Conservation (phyloP, 2,888 invertebrate species). For the Conops quadrifasciatus region DNA sequence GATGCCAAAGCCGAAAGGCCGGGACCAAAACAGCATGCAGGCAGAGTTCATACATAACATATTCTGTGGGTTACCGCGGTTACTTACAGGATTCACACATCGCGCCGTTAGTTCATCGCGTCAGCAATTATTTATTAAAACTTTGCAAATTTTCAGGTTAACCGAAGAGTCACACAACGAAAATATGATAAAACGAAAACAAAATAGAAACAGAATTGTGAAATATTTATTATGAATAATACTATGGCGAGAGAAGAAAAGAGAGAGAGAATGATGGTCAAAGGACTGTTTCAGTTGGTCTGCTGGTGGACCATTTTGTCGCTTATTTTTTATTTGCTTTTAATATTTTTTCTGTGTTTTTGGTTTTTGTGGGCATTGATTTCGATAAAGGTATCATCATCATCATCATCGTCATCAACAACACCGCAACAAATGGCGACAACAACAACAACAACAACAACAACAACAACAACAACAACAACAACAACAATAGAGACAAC, state of each 20-base stretch:
- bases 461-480: not conserved
- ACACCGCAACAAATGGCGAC: not conserved
- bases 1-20: too few species aligned
- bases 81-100: too few species aligned
- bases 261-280: too few species aligned
- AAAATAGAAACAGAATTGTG: not conserved
- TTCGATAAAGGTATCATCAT: not conserved
- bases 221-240: too few species aligned
- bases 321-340: conserved; percentile 3
- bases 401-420: not conserved
- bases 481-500: not conserved
- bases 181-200: too few species aligned
- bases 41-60: too few species aligned
- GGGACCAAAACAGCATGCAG: too few species aligned
- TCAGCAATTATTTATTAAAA: conserved; percentile 18
- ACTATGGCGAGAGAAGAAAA: too few species aligned
- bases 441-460: conserved; percentile 12
- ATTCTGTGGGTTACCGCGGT: too few species aligned
- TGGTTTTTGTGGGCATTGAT: conserved; percentile 9
- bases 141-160: not conserved
- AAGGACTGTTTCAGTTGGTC: too few species aligned
- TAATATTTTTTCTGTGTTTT: not conserved
- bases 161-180: too few species aligned
- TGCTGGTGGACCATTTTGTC: conserved; percentile 14
- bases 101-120: too few species aligned